Evolutionary conservation across 2,888 invertebrate species (phyloP).

Genomic region (Argynnis bischoffii): DNA sequence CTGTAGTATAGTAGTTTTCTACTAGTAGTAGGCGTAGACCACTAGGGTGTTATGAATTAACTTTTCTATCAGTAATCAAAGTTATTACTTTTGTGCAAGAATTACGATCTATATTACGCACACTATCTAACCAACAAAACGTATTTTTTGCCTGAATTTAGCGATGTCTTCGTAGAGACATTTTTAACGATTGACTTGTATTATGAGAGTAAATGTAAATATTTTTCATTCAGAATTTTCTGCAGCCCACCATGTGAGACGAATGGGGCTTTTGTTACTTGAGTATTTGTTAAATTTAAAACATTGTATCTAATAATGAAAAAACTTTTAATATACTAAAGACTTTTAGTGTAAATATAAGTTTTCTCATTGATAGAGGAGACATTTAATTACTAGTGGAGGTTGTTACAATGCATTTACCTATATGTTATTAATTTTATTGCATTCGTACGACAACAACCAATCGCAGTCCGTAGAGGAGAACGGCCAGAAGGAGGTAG

Average conservation of each 20-base stretch:
- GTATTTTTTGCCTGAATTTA: constrained; percentile 77
- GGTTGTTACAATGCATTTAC: constrained; percentile 79
- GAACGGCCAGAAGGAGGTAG: constrained; percentile 81
- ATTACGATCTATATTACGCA: constrained; percentile 76
- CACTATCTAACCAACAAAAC: constrained; percentile 71
- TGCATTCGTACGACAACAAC: constrained; percentile 82
- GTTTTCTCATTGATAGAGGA: constrained; percentile 64
- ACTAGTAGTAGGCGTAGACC: constrained; percentile 81
- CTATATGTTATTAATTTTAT: constrained; percentile 82
- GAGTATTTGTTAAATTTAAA: constrained; percentile 67
- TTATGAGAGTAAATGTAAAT: constrained; percentile 77
- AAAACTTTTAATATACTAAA: constrained; percentile 66
- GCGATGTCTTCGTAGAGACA: constrained; percentile 80
- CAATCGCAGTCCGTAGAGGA: constrained; percentile 82
- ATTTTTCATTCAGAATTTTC: constrained; percentile 68
- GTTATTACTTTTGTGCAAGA: constrained; percentile 80
- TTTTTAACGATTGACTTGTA: constrained; percentile 73
- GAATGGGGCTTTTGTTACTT: constrained; percentile 75
- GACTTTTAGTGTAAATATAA: constrained; percentile 63
- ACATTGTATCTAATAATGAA: constrained; percentile 66
- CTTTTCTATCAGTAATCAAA: constrained; percentile 79
- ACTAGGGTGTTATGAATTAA: constrained; percentile 79
- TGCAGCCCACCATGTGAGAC: constrained; percentile 73
- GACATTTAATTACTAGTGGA: constrained; percentile 70
- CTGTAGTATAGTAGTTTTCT: constrained; percentile 79